Evolutionary conservation across 1,140 invertebrate species (phyloP), one percentile per base, ranked within the genome.

Genomic region (Anastrepha obliqua): DNA sequence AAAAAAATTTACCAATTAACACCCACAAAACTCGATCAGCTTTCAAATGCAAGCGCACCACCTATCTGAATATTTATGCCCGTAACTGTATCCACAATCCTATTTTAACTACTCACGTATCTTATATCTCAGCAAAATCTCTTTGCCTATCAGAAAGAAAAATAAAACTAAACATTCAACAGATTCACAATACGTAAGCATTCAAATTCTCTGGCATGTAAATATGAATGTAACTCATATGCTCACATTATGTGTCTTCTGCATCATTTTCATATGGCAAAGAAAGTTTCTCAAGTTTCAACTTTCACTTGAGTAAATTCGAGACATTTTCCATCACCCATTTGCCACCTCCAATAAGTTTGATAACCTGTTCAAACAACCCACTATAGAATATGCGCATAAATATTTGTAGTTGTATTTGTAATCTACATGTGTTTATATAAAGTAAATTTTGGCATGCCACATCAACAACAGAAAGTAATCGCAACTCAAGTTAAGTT

Each of bases 251-350:
- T 65, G 11, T n/a, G n/a, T 20, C n/a, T 39, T 29, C 39, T 9
- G 5, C 9, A 70, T 29, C 9, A 42, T 13, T 8, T 74, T 47
- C 67, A 74, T 74, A 42, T 74, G 67, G 64, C 64, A 6, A 17
- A 74, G 67, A 74, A 81, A 81, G 47, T 81, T 58, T 81, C 2
- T n/a, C 47, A 81, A 81, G n/a, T 81, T 55, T 81, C 47, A 55
- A 81, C 74, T 58, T 81, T 81, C 74, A 81, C 74, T 81, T 81
- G 74, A 81, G 47, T 81, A 81, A 81, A 58, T 81, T 55, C 74
- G 20, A 81, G 74, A 81, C 74, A 81, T 81, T 81, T 81, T 58
- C 74, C 47, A 81, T 81, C 74, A 81, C 2, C 74, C 74, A 20
- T 29, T 20, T 29, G 29, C 29, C 0, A 11, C 74, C 74, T 55